These are phyloP conservation scores for Eidolon helvum DNA, from an alignment of 2,113 vertebrate genomes.

Conservation along the genomic window DNA sequence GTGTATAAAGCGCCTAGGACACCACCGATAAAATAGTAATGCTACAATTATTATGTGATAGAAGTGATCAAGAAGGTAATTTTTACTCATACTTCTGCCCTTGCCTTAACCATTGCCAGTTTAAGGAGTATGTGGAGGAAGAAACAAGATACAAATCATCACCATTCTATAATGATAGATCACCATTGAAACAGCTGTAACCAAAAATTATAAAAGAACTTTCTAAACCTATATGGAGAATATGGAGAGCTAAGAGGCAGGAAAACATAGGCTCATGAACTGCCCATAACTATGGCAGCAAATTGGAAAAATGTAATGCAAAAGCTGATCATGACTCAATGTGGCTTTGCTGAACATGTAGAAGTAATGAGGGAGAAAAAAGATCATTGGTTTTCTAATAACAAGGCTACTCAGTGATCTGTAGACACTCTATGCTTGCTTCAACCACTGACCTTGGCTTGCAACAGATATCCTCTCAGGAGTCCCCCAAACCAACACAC, in stretches of 20 bases:
- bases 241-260: not conserved
- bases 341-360: not conserved
- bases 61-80: not conserved
- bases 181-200: not conserved
- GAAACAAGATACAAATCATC: not conserved
- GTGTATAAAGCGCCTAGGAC: not conserved
- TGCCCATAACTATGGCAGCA: not conserved
- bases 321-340: not conserved
- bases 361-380: not conserved
- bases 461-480: no score
- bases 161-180: not conserved
- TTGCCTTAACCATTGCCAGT: not conserved
- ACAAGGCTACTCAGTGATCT: not conserved
- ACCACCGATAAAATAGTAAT: not conserved
- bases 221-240: not conserved
- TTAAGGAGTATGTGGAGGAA: not conserved
- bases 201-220: not conserved
- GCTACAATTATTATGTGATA: not conserved
- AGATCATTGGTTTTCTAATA: not conserved
- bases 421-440: not conserved
- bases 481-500: no score
- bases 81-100: not conserved
- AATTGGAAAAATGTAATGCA: not conserved
- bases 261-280: not conserved
- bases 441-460: not conserved